Base-by-base conservation (phyloP, 2,888 invertebrate genomes). In the Saturnia pavonia region DNA sequence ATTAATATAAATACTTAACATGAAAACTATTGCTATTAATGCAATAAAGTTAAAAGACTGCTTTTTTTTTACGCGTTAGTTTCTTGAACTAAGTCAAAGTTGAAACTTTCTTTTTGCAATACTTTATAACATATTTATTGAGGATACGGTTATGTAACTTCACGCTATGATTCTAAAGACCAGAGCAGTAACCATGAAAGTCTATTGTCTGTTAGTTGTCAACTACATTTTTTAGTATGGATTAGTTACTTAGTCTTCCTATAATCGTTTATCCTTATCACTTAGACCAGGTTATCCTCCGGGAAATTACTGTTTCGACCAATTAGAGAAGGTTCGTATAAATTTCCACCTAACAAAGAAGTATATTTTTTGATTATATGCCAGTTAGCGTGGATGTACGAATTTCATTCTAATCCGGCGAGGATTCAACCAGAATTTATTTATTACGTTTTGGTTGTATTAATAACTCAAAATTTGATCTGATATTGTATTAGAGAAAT, bases 241-340 rank as follows among this genome's bases (percentile, higher is more conserved):
- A n/a, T n/a, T 34, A 34, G 34, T 34, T 14, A 9, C 1, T 16
- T 67, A 2, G 19, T 19, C 11, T 27, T 60, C 27, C 1, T 14
- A 27, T 16, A 22, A 19, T 51, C 54, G 66, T 67, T 3, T 48
- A 57, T 16, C 27, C 72, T 74, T 69, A 25, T 75, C 69, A 76
- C 79, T 82, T 82, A 72, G 16, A 68, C 80, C 83, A 74, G 65
- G 67, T 68, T 67, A 77, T 85, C 91, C 91, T 88, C 74, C 86
- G 91, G 91, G 92, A 92, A 92, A 92, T 91, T 90, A 90, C 89
- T 88, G 88, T 87, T 90, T 88, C 83, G 84, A 86, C 88, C 90
- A 91, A 92, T 91, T 91, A 91, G 88, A 84, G 82, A 77, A 79
- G 84, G 82, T 80, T 79, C 80, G 83, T 84, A 89, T 90, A 89